phyloP scores from a whole-genome alignment of 2,113 vertebrate species.

The Sinocyclocheilus anshuiensis region DNA sequence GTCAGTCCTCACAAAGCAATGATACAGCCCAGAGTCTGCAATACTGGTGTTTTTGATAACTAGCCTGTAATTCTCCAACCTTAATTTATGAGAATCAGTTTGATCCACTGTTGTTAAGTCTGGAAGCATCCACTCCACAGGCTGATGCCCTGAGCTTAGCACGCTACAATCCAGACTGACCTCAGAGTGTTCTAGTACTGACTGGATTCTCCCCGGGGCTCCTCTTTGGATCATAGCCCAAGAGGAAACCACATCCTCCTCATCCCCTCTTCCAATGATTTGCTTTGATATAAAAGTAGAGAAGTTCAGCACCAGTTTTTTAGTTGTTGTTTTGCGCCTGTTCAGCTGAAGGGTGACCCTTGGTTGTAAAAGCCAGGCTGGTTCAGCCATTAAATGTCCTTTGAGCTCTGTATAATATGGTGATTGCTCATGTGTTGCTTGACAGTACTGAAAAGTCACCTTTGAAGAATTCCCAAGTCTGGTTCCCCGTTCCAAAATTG shows the following conservation, averaged over 20 bases:
- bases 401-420: slow-evolving; percentile 82
- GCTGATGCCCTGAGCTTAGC: slow-evolving; percentile 62
- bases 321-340: slow-evolving; percentile 74
- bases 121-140: slow-evolving; percentile 77
- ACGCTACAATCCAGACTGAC: slow-evolving; percentile 69
- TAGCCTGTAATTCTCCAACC: slow-evolving; percentile 67
- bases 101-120: slow-evolving; percentile 71
- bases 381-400: slow-evolving; percentile 75
- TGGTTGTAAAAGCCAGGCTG: slow-evolving; percentile 77
- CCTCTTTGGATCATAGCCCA: slow-evolving; percentile 75
- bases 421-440: slow-evolving; percentile 72
- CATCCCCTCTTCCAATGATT: slow-evolving; percentile 53
- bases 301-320: slow-evolving; percentile 79
- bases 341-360: slow-evolving; percentile 76
- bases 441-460: slow-evolving; percentile 73
- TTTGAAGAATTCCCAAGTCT: slow-evolving; percentile 67
- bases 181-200: slow-evolving; percentile 70
- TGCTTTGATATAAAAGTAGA: slow-evolving; percentile 70
- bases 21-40: slow-evolving; percentile 76
- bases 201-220: slow-evolving; percentile 60
- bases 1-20: slow-evolving; percentile 73
- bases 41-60: slow-evolving; percentile 70
- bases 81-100: slow-evolving; percentile 58
- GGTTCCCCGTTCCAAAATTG: slow-evolving; percentile 73
- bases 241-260: slow-evolving; percentile 49